These are phyloP conservation scores for Bombus terrestris DNA, from an alignment of 1,140 invertebrate species.

Conservation along the genomic window DNA sequence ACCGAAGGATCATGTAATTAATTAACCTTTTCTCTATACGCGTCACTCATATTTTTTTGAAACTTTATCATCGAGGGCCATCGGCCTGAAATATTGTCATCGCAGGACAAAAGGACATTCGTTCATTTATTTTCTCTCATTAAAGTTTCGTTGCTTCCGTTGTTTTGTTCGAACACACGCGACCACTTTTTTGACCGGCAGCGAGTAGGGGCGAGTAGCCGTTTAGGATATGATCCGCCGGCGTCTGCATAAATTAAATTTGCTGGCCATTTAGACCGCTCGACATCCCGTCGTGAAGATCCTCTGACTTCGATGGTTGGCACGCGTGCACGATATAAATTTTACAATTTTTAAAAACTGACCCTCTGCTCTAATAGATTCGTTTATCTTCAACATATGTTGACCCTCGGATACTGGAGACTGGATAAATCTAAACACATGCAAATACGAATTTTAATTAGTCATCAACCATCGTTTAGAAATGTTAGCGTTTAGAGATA, in stretches of 20 bases:
- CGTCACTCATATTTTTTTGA: background rate
- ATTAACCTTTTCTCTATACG: background rate
- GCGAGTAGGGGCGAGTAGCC: constrained; percentile 21
- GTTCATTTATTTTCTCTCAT: constrained; percentile 20
- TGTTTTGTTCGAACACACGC: constrained; percentile 58
- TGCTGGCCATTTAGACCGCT: constrained; percentile 52
- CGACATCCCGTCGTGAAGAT: constrained; percentile 75
- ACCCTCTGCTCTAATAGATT: constrained; percentile 35
- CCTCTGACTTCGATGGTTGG: constrained; percentile 61
- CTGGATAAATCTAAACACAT: background rate
- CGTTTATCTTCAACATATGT: background rate
- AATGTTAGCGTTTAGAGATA: too few species aligned
- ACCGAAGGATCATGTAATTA: background rate
- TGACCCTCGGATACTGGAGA: background rate
- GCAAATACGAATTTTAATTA: too few species aligned
- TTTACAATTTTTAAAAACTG: constrained; percentile 77
- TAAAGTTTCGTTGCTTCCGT: constrained; percentile 64
- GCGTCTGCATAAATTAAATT: constrained; percentile 72
- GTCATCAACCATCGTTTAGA: too few species aligned
- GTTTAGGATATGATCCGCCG: constrained; percentile 53
- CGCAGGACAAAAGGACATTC: background rate
- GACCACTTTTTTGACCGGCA: constrained; percentile 43
- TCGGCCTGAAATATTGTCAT: background rate
- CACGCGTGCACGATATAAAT: constrained; percentile 75
- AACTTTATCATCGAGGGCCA: background rate